phyloP scores from a whole-genome alignment of 2,113 vertebrate species.

The Alaudala cheleensis region DNA sequence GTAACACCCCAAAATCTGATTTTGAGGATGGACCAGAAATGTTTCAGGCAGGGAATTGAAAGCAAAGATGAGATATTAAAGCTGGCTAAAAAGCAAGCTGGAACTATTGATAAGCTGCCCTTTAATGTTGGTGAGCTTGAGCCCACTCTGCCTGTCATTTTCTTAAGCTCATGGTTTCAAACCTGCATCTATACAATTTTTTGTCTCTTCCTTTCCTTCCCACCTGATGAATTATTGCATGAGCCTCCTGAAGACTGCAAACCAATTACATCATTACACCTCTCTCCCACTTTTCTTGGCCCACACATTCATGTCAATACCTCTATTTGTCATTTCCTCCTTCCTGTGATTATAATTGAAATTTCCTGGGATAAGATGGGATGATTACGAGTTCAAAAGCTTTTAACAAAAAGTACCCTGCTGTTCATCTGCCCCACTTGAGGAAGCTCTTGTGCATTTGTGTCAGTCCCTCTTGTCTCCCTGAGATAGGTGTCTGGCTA shows the following conservation, averaged over 20 bases:
- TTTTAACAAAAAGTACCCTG: background rate
- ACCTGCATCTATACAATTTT: background rate
- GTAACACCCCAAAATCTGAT: background rate
- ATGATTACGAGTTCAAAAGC: background rate
- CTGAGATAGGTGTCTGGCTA: background rate
- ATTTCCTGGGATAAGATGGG: background rate
- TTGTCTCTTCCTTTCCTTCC: background rate
- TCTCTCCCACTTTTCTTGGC: background rate
- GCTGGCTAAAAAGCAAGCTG: background rate
- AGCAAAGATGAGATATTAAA: background rate
- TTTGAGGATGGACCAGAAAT: background rate
- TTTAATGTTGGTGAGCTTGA: rapidly evolving
- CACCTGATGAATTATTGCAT: background rate
- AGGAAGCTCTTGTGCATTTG: background rate
- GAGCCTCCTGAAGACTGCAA: background rate
- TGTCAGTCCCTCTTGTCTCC: background rate
- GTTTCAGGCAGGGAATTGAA: background rate
- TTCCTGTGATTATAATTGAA: background rate
- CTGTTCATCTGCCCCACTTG: background rate
- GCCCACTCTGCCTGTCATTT: background rate
- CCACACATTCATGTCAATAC: background rate
- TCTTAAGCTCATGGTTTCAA: background rate
- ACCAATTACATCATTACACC: background rate
- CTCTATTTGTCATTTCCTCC: background rate
- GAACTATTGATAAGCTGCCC: background rate